Base-by-base conservation (phyloP, 1,140 invertebrate species). In the Drosophila burlai region DNA sequence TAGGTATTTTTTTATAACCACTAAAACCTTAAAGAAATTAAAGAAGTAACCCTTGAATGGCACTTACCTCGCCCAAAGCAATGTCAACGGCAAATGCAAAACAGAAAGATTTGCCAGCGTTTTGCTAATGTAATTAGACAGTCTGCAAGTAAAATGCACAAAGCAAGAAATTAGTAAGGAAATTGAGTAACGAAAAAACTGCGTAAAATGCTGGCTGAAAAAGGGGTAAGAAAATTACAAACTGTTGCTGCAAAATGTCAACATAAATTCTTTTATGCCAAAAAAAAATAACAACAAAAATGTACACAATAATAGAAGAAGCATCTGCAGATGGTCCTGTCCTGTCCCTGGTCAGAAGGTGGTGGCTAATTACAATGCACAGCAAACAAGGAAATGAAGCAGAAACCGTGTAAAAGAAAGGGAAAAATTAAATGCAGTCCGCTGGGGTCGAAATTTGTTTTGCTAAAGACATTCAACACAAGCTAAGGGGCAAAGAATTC, bases 211-310 rank as follows among this genome's bases (percentile, higher is more conserved):
- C 57, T 46, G 45, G 18, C 42, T n/a, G 24, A 11, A 55, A 78
- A 80, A 79, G 67, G 60, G 65, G 72, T 74, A 71, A 67, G 75
- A 68, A 91, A 91, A 91, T 91, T 91, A 91, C 89, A 91, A 91
- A 90, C 82, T 91, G 80, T 82, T 80, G 81, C 65, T 71, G 57
- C 49, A 73, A 83, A 86, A 91, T 91, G 75, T 91, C 83, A 91
- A 83, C 68, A 61, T 80, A 78, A 91, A 91, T 89, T 82, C 34
- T 77, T 91, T 91, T 91, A 91, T 91, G 76, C 71, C 8, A 24
- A 55, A 71, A 54, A 71, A 82, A 76, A 58, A 89, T 24, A 36
- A 10, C 13, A 31, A 36, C 11, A 36, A 36, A 16, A 43, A 68
- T 26, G 13, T n/a, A 66, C 59, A 43, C 26, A 34, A 71, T 46